phyloP scores from a whole-genome alignment of 2,113 vertebrate species.

The Dolichotis patagonum region DNA sequence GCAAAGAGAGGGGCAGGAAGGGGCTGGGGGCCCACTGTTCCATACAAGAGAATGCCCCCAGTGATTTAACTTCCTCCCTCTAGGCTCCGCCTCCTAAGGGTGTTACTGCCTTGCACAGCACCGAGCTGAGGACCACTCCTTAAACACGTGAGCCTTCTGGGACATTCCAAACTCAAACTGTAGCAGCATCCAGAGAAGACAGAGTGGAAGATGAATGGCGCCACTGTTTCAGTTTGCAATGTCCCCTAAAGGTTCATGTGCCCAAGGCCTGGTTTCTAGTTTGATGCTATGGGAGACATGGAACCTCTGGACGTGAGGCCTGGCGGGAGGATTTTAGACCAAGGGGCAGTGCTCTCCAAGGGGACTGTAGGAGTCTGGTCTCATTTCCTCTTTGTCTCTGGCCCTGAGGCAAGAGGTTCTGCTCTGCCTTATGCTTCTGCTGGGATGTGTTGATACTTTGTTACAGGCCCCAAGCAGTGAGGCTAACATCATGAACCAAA shows the following conservation, averaged over 20 bases:
- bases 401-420: neutral
- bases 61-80: neutral
- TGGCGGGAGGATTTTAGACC: neutral
- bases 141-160: no score
- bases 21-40: neutral
- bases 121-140: neutral
- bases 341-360: neutral
- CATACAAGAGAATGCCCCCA: neutral
- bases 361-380: neutral
- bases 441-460: neutral
- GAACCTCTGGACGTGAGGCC: neutral
- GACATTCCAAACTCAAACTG: neutral
- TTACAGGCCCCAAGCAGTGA: neutral
- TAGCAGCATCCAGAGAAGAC: neutral
- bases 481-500: neutral
- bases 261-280: neutral
- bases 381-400: neutral
- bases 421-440: no score
- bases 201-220: neutral
- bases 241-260: neutral
- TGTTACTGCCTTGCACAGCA: no score
- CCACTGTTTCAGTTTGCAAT: neutral
- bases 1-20: neutral
- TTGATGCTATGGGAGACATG: neutral
- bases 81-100: no score